Evolutionary conservation across 2,113 vertebrate genomes (phyloP), one percentile per base, ranked within the genome.

Genomic region (Clarias batrachus): DNA sequence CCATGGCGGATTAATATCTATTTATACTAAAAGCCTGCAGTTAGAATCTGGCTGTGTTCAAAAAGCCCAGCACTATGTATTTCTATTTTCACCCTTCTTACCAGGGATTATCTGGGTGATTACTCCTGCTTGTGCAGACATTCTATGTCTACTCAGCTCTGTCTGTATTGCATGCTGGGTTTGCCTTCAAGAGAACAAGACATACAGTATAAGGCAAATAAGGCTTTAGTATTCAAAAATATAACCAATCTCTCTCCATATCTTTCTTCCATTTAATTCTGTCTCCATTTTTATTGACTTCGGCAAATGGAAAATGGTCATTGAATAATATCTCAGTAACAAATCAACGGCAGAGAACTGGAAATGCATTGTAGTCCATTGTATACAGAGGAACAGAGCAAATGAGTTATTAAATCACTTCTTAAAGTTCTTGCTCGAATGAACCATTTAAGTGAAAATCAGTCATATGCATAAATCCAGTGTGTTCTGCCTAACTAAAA

Each of bases 11-110:
- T 74, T 62, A 33, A 81, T 27, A 57, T 48, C 9, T 62, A 65
- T n/a, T 14, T 48, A 65, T 82, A 82, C 23, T 71, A 73, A 71
- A 66, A 60, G 63, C 8, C 25, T 14, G 9, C 19, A 1, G 52
- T n/a, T 78, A 80, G 62, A 60, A 37, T 88, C 63, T 82, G 33
- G 71, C 76, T 87, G 71, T 74, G 54, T 85, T 5, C 17, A 76
- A 85, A 81, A 70, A 81, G 54, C 73, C 74, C 71, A 65, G 57
- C 59, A 63, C 85, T 59, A 59, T 66, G 86, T 71, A 80, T 66
- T 83, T 88, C 86, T 90, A 89, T 89, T 90, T 90, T 85, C 86
- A 87, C 81, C 86, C 88, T 89, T 87, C 86, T 89, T 90, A 90
- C 77, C 66, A 84, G 89, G 81, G 89, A 89, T 90, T 90, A 89